Evolutionary conservation across 2,113 vertebrate species (phyloP).

Genomic region (Lucifuga dentata): DNA sequence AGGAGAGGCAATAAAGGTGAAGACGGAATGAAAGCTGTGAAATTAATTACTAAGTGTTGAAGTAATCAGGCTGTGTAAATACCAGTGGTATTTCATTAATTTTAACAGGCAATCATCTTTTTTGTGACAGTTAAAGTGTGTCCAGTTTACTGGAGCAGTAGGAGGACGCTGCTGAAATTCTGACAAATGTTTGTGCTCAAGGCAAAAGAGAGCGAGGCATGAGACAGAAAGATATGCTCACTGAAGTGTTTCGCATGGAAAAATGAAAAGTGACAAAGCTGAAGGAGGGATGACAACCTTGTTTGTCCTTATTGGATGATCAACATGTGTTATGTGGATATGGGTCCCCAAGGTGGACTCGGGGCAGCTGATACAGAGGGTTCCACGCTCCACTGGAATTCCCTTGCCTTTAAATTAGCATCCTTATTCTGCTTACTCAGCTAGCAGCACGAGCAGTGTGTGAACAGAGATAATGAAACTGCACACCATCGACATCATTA

Average conservation of each 20-base stretch:
- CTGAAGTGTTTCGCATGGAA: slow-evolving; percentile 69
- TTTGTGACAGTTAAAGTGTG: slow-evolving; percentile 34
- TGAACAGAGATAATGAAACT: slow-evolving; percentile 72
- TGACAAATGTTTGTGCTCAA: slow-evolving; percentile 69
- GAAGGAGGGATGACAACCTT: slow-evolving; percentile 79
- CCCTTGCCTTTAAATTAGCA: slow-evolving; percentile 75
- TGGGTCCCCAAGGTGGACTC: slow-evolving; percentile 72
- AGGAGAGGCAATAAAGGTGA: slow-evolving; percentile 5
- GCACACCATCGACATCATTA: slow-evolving; percentile 73
- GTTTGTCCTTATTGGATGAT: slow-evolving; percentile 82
- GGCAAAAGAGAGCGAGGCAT: slow-evolving; percentile 61
- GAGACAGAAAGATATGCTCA: slow-evolving; percentile 62
- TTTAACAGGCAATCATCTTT: slow-evolving; percentile 35
- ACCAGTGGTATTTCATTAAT: slow-evolving; percentile 26
- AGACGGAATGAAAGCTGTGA: slow-evolving; percentile 17
- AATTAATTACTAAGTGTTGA: slow-evolving; percentile 26
- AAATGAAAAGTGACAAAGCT: slow-evolving; percentile 81
- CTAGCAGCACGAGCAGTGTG: slow-evolving; percentile 52
- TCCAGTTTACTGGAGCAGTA: slow-evolving; percentile 51
- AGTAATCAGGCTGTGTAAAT: slow-evolving; percentile 31
- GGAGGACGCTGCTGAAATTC: slow-evolving; percentile 60
- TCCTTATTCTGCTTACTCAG: slow-evolving; percentile 64
- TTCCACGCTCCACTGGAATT: slow-evolving; percentile 67
- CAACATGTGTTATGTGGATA: slow-evolving; percentile 74
- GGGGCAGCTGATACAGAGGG: slow-evolving; percentile 59